Base-by-base conservation (phyloP, 2,888 invertebrate species). In the Drosophila longiperda region DNA sequence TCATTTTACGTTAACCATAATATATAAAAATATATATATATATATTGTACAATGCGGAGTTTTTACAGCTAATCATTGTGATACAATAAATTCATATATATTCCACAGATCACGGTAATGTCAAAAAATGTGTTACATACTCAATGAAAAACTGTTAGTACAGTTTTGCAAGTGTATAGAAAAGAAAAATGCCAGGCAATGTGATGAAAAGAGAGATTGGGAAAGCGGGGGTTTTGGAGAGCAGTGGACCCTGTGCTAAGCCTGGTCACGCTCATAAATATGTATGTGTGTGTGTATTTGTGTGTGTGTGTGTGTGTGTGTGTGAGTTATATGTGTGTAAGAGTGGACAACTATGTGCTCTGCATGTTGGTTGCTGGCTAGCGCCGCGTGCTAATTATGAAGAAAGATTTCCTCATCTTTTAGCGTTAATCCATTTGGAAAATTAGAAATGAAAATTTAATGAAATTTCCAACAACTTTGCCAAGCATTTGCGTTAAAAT, bases 351-450 rank as follows among this genome's bases (percentile, higher is more conserved):
- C 84, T 90, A 86, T 86, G 66, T 73, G 73, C 66, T 50, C 63
- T 71, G 70, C 78, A 83, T 73, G 78, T 58, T 78, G 73, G 78
- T 69, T 69, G 60, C 68, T 68, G 78, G 66, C 74, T 65, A 80
- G 73, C 73, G 80, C 78, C 82, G 80, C 80, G 82, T 83, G 89
- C 88, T 90, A 91, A 91, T 90, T 90, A 91, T 91, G 91, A 91
- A 90, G 83, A 90, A 90, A 87, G 91, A 91, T 91, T 91, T 90
- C 85, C 82, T 89, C 90, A 87, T 89, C 90, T 91, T 87, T 90
- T 88, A 85, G 91, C 78, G 87, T 90, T 90, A 91, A 91, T 91
- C 91, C 90, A 90, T 91, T 90, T 91, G 90, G 92, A 90, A 90
- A 90, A 90, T 90, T 90, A 87, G 91, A 91, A 91, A 91, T 91